A percentile compares a stretch with the other conserved stretches of the same genome.
Conservation (phyloP, 2,888 invertebrate species). For the Latrodectus elegans region DNA sequence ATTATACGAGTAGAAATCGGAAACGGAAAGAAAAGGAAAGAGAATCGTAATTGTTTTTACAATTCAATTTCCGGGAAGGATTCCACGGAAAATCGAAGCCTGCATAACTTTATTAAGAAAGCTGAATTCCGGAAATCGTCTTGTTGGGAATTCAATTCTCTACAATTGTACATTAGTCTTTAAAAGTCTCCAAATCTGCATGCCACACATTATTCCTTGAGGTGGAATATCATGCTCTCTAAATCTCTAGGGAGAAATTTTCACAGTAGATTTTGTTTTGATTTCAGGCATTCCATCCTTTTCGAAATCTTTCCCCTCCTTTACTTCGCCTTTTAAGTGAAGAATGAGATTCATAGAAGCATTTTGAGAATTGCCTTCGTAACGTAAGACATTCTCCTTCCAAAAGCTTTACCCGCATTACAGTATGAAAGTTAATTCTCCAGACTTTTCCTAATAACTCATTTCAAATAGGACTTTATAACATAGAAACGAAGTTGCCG, state of each 20-base stretch:
- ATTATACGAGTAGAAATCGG: conserved; percentile 25
- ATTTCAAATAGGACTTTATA: conserved; percentile 41
- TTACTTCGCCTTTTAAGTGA: conserved; percentile 52
- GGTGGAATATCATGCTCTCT: neutral
- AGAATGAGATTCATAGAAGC: conserved; percentile 23
- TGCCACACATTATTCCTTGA: conserved; percentile 29
- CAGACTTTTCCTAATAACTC: conserved; percentile 36
- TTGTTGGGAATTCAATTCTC: conserved; percentile 42
- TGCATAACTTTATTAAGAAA: conserved; percentile 37
- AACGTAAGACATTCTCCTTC: neutral
- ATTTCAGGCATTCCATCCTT: conserved; percentile 35
- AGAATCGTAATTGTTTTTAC: conserved; percentile 49
- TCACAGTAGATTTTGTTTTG: conserved; percentile 41
- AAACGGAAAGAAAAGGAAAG: conserved; percentile 5
- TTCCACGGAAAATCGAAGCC: conserved; percentile 28
- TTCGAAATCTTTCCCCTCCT: conserved; percentile 26
- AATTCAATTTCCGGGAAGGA: conserved; percentile 33
- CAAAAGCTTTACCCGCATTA: neutral
- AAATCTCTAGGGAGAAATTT: conserved; percentile 30
- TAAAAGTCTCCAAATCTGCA: conserved; percentile 41
- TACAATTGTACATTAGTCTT: conserved; percentile 39
- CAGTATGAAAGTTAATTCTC: conserved; percentile 34
- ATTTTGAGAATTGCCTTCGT: neutral
- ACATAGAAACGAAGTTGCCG: conserved; percentile 9
- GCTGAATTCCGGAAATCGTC: conserved; percentile 36